A percentile compares a stretch with the other conserved stretches of the same genome.
Conservation (phyloP, 2,888 invertebrate species). For the Mythimna lalbum region DNA sequence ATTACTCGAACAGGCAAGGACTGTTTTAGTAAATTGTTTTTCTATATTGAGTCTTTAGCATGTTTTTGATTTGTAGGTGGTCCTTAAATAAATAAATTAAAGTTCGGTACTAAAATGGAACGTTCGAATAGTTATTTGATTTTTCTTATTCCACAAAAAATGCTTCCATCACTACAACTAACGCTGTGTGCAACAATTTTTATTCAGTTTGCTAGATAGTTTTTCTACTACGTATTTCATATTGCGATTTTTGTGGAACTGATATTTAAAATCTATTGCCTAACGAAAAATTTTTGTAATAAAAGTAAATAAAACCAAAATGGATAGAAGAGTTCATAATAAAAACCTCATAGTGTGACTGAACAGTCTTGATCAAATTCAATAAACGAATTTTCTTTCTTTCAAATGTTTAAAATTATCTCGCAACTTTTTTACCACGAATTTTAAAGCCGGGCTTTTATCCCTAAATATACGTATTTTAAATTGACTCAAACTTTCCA, state of each 20-base stretch:
- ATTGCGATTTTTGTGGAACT: background rate
- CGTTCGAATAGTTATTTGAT: background rate
- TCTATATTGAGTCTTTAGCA: too few relatives aligned
- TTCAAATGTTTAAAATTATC: background rate
- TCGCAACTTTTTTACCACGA: background rate
- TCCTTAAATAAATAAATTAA: background rate
- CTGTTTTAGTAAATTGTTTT: too few relatives aligned
- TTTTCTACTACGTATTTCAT: background rate
- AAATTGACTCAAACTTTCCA: conserved; percentile 1
- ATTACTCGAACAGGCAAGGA: too few relatives aligned
- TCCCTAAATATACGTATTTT: background rate
- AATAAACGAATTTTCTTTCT: background rate
- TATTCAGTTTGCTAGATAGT: background rate
- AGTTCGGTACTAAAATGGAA: background rate
- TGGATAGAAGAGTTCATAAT: background rate
- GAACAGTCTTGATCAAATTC: conserved; percentile 12
- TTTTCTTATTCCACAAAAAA: background rate
- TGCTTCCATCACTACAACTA: background rate
- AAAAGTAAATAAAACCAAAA: background rate
- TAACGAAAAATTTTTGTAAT: background rate
- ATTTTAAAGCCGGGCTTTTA: background rate
- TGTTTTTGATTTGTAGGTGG: too few relatives aligned
- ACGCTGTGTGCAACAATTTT: conserved; percentile 1
- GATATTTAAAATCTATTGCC: background rate
- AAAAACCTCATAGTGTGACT: conserved; percentile 1